Conservation (phyloP, 2,888 invertebrate species). For the Pachydiplax longipennis region DNA sequence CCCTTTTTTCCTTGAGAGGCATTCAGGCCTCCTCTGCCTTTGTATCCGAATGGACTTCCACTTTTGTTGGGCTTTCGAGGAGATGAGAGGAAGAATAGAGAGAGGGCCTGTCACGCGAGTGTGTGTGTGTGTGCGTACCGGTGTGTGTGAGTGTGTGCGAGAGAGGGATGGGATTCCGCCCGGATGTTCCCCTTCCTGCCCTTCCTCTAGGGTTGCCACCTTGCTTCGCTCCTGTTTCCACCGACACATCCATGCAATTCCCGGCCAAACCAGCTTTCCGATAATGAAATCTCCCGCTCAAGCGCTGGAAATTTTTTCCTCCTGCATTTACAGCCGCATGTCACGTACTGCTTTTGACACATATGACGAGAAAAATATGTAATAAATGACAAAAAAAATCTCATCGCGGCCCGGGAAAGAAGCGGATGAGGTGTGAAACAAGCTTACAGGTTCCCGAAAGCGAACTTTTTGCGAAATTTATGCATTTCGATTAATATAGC, state of each 20-base stretch:
- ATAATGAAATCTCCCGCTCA: not conserved
- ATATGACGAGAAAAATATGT: too few species aligned
- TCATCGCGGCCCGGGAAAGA: too few species aligned
- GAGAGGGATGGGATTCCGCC: slow-evolving; percentile 11
- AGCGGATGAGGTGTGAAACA: too few species aligned
- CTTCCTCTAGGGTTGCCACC: not conserved
- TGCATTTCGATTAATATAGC: too few species aligned
- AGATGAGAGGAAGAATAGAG: not conserved
- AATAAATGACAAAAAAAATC: too few species aligned
- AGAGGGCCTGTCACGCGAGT: slow-evolving; percentile 28
- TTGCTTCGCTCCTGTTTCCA: not conserved
- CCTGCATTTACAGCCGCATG: too few species aligned
- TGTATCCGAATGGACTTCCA: slow-evolving; percentile 43
- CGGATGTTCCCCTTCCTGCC: slow-evolving; percentile 23
- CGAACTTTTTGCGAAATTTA: too few species aligned
- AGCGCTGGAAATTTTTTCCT: not conserved
- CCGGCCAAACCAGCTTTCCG: not conserved
- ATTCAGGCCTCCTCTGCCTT: slow-evolving; percentile 9
- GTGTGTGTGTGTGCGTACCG: not conserved
- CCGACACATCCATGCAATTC: not conserved
- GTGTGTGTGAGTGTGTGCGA: not conserved
- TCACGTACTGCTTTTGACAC: too few species aligned
- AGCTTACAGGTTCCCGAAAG: too few species aligned
- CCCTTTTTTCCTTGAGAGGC: slow-evolving; percentile 21
- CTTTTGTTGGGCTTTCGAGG: slow-evolving; percentile 33